A percentile compares a stretch with the other conserved stretches of the same genome.
These are phyloP conservation scores for Argyra leucocephala DNA, from an alignment of 2,888 invertebrate species.

Conservation along the genomic window DNA sequence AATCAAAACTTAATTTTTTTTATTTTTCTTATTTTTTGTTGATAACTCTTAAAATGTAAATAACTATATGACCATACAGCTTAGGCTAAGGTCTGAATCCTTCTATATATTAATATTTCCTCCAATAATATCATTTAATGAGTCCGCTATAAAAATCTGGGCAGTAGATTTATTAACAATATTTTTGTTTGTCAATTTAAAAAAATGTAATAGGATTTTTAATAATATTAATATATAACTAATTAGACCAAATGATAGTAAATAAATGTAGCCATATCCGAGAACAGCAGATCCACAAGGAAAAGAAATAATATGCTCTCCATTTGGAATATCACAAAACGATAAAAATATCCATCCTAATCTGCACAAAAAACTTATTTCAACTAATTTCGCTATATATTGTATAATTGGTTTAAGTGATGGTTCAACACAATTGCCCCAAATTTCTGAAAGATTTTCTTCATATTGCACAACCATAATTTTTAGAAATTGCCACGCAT, in stretches of 20 bases:
- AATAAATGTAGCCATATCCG: background rate
- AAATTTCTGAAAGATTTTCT: background rate
- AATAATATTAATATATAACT: slow-evolving; percentile 7
- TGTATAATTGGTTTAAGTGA: background rate
- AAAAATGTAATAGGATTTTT: background rate
- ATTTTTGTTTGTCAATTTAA: background rate
- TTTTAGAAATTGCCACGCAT: background rate
- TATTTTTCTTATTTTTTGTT: too few species aligned
- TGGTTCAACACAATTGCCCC: slow-evolving; percentile 7
- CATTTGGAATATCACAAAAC: background rate
- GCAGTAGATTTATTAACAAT: too few species aligned
- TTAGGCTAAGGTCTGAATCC: too few species aligned
- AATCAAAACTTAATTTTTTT: too few species aligned
- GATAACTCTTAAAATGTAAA: too few species aligned
- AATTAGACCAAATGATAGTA: background rate
- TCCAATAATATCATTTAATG: too few species aligned
- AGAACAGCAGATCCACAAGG: background rate
- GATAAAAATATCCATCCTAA: slow-evolving; percentile 8
- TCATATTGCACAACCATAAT: background rate
- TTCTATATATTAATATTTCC: too few species aligned
- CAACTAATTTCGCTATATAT: background rate
- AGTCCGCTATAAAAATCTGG: background rate
- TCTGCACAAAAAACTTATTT: background rate
- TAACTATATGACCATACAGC: too few species aligned
- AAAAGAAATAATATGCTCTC: slow-evolving; percentile 5